Base-by-base conservation (phyloP, 2,888 invertebrate genomes). In the Encarsia formosa region DNA sequence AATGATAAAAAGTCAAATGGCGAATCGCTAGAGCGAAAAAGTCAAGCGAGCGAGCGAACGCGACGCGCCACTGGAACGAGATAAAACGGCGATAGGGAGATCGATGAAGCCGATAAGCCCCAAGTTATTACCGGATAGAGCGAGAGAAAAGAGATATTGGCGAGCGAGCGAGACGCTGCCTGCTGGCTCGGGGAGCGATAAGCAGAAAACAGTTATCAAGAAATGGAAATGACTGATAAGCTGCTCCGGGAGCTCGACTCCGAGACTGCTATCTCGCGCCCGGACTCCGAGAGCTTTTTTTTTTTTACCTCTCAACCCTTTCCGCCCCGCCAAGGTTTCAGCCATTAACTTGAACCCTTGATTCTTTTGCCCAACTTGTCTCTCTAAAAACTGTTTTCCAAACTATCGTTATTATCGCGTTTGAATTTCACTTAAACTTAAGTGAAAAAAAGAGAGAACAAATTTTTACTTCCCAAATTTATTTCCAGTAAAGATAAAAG, bases 161-260 rank as follows among this genome's bases (percentile, higher is more conserved):
- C 35, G 32, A 52, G 51, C 37, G 53, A 45, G 57, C 52, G 59
- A 41, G 49, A 52, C 61, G 61, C 52, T 56, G n/a, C 46, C 52
- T 56, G 50, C 62, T 60, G 60, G 59, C 66, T 67, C 67, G 66
- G 66, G 64, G 65, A 59, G 59, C 65, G 73, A 72, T 73, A 72
- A 73, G 71, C 71, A 70, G 67, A 67, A n/a, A 71, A 69, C 69
- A 66, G 73, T 71, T 72, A 73, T 73, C 72, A 69, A 70, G 77
- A 77, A 78, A 78, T 77, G 77, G 77, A 77, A 77, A 76, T 76
- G 71, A 70, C 75, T 75, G 78, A 78, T 78, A 78, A 78, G 76
- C 70, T 39, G 8, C n/a, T 38, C 19, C 47, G 48, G 47, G 47
- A 50, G 56, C 52, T 44, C 44, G 52, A 26, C 31, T 38, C 38